Evolutionary conservation across 2,797 vertebrate species (phyloP).

Genomic region (Oophaga sylvatica): DNA sequence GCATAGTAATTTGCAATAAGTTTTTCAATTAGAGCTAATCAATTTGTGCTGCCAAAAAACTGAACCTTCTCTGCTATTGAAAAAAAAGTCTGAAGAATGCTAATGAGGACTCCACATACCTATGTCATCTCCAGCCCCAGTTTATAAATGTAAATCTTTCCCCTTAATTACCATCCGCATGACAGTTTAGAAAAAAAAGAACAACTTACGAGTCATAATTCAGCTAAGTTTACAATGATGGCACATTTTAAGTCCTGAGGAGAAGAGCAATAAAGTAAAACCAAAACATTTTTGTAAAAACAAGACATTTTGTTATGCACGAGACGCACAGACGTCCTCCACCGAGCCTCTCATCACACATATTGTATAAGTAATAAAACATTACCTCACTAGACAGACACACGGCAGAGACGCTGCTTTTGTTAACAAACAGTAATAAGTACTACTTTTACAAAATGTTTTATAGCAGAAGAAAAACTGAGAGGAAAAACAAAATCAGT

Average conservation of each 20-base stretch:
- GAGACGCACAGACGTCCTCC: neutral
- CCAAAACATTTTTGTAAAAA: slow-evolving; percentile 43
- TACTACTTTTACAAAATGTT: neutral
- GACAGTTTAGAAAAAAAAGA: slow-evolving; percentile 48
- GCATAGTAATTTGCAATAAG: slow-evolving; percentile 58
- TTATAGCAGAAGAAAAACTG: too few relatives aligned
- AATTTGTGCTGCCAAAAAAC: slow-evolving; percentile 59
- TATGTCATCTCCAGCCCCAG: slow-evolving; percentile 47
- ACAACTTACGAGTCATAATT: slow-evolving; percentile 55
- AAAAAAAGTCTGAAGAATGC: slow-evolving; percentile 50
- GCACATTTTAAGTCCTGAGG: slow-evolving; percentile 38
- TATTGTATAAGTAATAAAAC: slow-evolving; percentile 9
- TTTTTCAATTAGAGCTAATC: slow-evolving; percentile 61
- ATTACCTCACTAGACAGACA: slow-evolving; percentile 5
- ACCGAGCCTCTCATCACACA: neutral
- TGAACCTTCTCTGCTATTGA: slow-evolving; percentile 22
- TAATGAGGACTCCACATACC: slow-evolving; percentile 52
- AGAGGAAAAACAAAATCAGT: neutral
- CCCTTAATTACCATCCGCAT: slow-evolving; percentile 52
- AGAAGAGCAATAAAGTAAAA: slow-evolving; percentile 28
- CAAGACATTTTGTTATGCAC: slow-evolving; percentile 30
- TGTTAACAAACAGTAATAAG: neutral
- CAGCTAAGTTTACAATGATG: slow-evolving; percentile 42
- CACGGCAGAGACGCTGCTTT: neutral
- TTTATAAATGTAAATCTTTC: slow-evolving; percentile 59